Conservation (phyloP, 1,140 invertebrate genomes). For the Lycorma delicatula region DNA sequence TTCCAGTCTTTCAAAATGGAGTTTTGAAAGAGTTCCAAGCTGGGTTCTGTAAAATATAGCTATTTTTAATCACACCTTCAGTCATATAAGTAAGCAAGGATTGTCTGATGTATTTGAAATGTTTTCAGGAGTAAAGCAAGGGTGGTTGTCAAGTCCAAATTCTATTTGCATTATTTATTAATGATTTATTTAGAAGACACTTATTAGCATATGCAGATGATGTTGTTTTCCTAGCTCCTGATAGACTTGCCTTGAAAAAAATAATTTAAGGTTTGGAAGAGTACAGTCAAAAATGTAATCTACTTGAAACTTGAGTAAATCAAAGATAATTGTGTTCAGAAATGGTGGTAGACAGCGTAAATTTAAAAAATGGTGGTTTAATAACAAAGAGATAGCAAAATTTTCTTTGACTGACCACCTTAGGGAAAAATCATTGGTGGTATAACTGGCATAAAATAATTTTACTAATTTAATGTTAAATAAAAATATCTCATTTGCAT, state of each 20-base stretch:
- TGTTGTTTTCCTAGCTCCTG: not conserved
- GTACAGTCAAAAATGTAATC: not conserved
- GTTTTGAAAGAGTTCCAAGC: conserved; percentile 27
- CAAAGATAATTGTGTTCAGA: not conserved
- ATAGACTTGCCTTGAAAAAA: not conserved
- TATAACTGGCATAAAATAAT: not conserved
- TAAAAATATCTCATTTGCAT: not conserved
- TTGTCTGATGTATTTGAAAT: conserved; percentile 5
- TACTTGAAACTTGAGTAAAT: not conserved
- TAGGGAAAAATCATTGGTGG: not conserved
- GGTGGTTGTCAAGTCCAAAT: conserved; percentile 17
- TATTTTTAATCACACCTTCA: conserved; percentile 24
- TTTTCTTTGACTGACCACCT: not conserved
- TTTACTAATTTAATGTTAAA: not conserved
- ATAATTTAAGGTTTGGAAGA: not conserved
- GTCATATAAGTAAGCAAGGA: conserved; percentile 3
- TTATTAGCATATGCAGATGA: conserved; percentile 12
- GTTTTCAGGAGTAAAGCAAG: conserved; percentile 23
- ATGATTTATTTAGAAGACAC: conserved; percentile 15
- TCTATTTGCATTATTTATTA: conserved; percentile 21
- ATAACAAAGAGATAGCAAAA: not conserved
- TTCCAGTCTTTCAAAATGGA: conserved; percentile 16
- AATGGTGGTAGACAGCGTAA: not conserved
- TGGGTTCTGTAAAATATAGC: conserved; percentile 25
- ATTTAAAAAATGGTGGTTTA: not conserved